Evolutionary conservation across 2,888 invertebrate species (phyloP).

Genomic region (Oscheius sp.): DNA sequence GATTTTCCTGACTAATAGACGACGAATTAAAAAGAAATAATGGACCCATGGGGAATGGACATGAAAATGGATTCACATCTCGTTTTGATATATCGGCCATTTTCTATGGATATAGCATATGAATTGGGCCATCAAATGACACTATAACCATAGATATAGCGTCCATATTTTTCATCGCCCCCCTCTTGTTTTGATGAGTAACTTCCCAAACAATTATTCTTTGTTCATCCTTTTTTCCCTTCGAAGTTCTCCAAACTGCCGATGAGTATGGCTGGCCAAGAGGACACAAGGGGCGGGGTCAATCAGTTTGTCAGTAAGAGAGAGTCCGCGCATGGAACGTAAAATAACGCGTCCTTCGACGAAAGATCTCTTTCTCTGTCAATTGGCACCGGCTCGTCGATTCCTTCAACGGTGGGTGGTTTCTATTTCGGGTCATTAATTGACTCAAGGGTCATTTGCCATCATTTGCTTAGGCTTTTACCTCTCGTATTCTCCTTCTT

Average conservation of each 20-base stretch:
- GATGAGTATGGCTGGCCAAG: neutral
- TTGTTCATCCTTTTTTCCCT: neutral
- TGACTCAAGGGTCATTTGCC: neutral
- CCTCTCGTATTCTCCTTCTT: neutral
- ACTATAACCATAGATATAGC: no score
- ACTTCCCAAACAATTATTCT: no score
- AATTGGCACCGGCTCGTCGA: conserved; percentile 14
- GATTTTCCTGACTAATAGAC: conserved; percentile 14
- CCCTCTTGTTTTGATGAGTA: no score
- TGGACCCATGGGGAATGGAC: neutral
- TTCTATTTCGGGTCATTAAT: no score
- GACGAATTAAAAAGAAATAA: conserved; percentile 9
- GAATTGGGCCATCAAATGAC: no score
- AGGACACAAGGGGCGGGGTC: conserved; percentile 6
- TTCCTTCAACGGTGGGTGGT: conserved; percentile 15
- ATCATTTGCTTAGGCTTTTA: neutral
- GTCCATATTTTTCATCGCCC: no score
- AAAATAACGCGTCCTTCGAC: conserved; percentile 4
- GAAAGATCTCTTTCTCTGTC: neutral
- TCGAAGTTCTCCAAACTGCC: conserved; percentile 1
- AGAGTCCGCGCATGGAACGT: conserved; percentile 1
- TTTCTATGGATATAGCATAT: no score
- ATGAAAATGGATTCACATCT: conserved; percentile 1
- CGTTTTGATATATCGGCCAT: no score
- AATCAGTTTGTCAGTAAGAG: conserved; percentile 23